Base-by-base conservation (phyloP, 2,888 invertebrate genomes). In the Germaria angustata region DNA sequence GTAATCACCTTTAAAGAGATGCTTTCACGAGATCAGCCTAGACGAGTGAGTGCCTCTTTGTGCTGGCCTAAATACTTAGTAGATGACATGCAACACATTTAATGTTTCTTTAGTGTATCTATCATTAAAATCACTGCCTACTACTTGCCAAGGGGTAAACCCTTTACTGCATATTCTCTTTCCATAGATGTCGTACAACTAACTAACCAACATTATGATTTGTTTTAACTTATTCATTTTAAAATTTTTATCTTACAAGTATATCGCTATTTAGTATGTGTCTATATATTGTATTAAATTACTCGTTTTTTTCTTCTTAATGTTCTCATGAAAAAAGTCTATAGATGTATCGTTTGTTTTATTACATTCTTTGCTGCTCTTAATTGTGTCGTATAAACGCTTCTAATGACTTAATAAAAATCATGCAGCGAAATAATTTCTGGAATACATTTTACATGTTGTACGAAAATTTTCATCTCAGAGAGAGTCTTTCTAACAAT, bases 281-380 rank as follows among this genome's bases (percentile, higher is more conserved):
- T 2, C 20, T 22, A 15, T 28, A 7, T 53, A 36, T n/a, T 24
- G 13, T 20, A 11, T 20, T 34, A 13, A 13, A 20, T 36, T 20
- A 57, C 6, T 11, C 36, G 32, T 15, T 53, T 8, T 1, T 15
- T 41, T 49, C 57, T 61, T 61, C 57, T 61, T 61, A 72, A 72
- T 59, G 53, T 66, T 81, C 36, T 59, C 53, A 34, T 49, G 69
- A 73, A 72, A 24, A 77, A 77, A 63, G 72, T 46, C 46, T 68
- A 84, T 85, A 32, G 44, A 69, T 46, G 28, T 51, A 15, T 68
- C 32, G 68, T 86, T n/a, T 84, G 86, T 86, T 86, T 86, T 85
- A 85, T 84, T 83, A 83, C 86, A 86, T 87, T 89, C 88, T 88
- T 88, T 87, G 89, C 84, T 84, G 84, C 87, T 87, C 85, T 87